Evolutionary conservation across 2,888 invertebrate species (phyloP).

Genomic region (Hydriomena furcata): DNA sequence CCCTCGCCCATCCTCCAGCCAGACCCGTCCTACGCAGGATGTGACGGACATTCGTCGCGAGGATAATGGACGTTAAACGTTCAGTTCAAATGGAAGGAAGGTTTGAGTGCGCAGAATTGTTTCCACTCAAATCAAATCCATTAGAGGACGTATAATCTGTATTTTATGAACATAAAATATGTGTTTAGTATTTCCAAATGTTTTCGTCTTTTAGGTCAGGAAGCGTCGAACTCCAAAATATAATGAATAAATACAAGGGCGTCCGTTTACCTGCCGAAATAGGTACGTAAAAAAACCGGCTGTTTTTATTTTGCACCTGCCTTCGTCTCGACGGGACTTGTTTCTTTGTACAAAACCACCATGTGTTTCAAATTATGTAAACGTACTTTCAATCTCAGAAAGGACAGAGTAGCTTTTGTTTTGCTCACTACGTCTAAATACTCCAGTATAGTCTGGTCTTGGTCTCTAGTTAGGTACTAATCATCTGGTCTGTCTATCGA

Average conservation of each 20-base stretch:
- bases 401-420: constrained; percentile 5
- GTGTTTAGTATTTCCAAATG: background rate
- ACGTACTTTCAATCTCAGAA: background rate
- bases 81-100: constrained; percentile 26
- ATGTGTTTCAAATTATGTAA: constrained; percentile 38
- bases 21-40: constrained; percentile 43
- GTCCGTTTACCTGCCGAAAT: constrained; percentile 49
- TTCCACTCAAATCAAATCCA: constrained; percentile 20
- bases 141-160: background rate
- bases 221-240: constrained; percentile 8
- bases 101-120: constrained; percentile 25
- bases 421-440: background rate
- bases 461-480: no score
- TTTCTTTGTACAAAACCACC: constrained; percentile 37
- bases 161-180: background rate
- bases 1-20: constrained; percentile 32
- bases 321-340: constrained; percentile 24
- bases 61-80: constrained; percentile 38
- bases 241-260: constrained; percentile 27
- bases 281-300: constrained; percentile 43
- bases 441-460: no score
- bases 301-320: constrained; percentile 66
- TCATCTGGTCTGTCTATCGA: no score
- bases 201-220: constrained; percentile 4
- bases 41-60: constrained; percentile 36